Conservation (phyloP, 2,888 invertebrate species). For the Lacanobia wlatinum region DNA sequence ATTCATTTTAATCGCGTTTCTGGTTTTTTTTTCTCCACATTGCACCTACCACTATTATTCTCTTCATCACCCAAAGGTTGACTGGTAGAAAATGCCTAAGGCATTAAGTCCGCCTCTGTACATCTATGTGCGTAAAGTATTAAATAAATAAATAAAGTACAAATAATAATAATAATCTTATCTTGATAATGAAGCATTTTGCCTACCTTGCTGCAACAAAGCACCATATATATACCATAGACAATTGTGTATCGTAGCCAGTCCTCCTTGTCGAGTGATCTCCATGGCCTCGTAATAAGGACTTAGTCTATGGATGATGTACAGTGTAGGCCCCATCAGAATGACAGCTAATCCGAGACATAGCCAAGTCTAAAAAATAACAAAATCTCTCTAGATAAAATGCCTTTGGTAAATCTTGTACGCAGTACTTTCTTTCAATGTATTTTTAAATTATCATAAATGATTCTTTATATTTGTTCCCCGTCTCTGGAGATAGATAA, state of each 20-base stretch:
- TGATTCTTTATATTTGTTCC: no score
- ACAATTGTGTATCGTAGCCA: conserved; percentile 93
- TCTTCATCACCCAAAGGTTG: no score
- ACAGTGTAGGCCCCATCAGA: conserved; percentile 95
- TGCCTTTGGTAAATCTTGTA: not conserved
- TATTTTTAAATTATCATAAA: no score
- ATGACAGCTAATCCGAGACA: conserved; percentile 94
- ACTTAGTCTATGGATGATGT: conserved; percentile 93
- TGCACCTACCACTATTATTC: no score
- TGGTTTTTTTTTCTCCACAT: no score
- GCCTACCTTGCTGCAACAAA: conserved; percentile 96
- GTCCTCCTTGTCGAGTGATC: conserved; percentile 89
- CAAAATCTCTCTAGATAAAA: not conserved
- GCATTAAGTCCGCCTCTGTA: no score
- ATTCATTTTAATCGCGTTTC: no score
- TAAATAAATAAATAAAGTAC: no score
- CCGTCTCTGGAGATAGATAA: not conserved
- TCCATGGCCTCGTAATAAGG: conserved; percentile 93
- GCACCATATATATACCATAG: conserved; percentile 98
- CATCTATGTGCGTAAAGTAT: no score
- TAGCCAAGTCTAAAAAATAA: conserved; percentile 93
- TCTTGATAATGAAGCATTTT: not conserved
- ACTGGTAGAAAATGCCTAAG: no score
- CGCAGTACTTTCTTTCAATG: not conserved
- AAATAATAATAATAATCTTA: no score